Evolutionary conservation across 2,797 vertebrate genomes (phyloP).

Genomic region (Limnodromus scolopaceus): DNA sequence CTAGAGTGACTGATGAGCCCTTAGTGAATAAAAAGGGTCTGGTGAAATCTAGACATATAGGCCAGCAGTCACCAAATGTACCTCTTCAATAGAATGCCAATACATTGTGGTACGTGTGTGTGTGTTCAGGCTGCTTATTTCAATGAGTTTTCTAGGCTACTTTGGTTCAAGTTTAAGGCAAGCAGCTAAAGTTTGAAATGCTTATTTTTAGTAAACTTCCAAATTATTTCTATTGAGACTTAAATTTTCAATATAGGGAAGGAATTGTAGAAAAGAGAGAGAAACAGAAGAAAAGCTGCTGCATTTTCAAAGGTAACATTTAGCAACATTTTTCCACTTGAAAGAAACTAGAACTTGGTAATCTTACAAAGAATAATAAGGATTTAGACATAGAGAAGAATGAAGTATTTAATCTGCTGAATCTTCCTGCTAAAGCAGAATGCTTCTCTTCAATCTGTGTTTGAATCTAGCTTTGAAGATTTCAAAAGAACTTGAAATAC

Average conservation of each 20-base stretch:
- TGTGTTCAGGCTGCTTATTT: background rate
- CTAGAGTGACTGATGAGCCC: background rate
- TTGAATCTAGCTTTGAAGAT: background rate
- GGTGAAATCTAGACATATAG: background rate
- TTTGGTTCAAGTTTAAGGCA: background rate
- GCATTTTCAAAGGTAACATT: background rate
- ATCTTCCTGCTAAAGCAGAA: background rate
- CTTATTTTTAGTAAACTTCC: background rate
- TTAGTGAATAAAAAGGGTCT: background rate
- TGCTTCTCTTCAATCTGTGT: background rate
- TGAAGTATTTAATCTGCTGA: rapidly evolving
- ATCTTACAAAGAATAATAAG: background rate
- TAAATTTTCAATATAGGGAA: background rate
- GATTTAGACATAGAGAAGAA: background rate
- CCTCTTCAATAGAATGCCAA: background rate
- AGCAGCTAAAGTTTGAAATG: background rate
- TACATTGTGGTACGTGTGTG: background rate
- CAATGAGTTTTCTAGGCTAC: background rate
- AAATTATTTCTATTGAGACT: background rate
- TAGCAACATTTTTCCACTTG: background rate
- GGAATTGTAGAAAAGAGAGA: background rate
- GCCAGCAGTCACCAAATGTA: background rate
- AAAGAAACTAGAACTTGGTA: background rate
- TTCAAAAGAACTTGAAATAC: conserved; percentile 10
- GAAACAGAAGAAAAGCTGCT: background rate